Percentiles rank a stretch among this genome's conserved stretches.
Evolutionary conservation across 2,888 invertebrate genomes (phyloP).

Genomic region (Folsomia candida): DNA sequence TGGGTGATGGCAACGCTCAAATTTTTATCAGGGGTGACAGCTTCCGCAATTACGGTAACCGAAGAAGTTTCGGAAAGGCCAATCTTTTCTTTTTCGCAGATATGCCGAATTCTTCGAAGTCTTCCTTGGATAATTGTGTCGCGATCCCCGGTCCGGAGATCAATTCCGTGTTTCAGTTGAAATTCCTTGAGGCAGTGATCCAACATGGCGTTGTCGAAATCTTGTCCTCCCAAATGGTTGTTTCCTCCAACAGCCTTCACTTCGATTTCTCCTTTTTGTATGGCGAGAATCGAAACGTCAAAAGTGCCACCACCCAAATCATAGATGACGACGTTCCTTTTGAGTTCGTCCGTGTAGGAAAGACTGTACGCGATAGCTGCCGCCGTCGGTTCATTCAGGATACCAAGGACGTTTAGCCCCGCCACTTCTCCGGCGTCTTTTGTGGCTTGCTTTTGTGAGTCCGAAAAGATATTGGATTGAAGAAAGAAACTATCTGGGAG

Average conservation of each 20-base stretch:
- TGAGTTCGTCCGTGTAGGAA: conserved; percentile 56
- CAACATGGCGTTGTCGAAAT: conserved; percentile 20
- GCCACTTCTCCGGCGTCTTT: conserved; percentile 79
- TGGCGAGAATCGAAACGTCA: conserved; percentile 61
- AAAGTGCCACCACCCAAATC: conserved; percentile 63
- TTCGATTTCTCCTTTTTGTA: conserved; percentile 64
- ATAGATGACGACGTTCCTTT: conserved; percentile 50
- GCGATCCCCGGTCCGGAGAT: neutral
- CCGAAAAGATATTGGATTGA: too few species aligned
- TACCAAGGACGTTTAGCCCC: conserved; percentile 80
- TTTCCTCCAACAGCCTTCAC: conserved; percentile 66
- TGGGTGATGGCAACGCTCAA: conserved; percentile 67
- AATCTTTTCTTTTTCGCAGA: conserved; percentile 54
- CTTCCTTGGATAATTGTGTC: too few species aligned
- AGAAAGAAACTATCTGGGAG: too few species aligned
- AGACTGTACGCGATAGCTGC: conserved; percentile 83
- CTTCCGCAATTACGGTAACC: neutral
- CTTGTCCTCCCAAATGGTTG: conserved; percentile 19
- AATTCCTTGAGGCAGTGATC: conserved; percentile 21
- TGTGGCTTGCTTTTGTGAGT: conserved; percentile 67
- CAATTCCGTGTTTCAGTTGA: neutral
- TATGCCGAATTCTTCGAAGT: conserved; percentile 64
- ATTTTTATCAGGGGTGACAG: conserved; percentile 58
- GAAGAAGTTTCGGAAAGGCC: neutral
- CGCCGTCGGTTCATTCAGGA: conserved; percentile 87